Evolutionary conservation across 2,888 invertebrate species (phyloP), one percentile per base, ranked within the genome.

Genomic region (Drosophila atroscutellata): DNA sequence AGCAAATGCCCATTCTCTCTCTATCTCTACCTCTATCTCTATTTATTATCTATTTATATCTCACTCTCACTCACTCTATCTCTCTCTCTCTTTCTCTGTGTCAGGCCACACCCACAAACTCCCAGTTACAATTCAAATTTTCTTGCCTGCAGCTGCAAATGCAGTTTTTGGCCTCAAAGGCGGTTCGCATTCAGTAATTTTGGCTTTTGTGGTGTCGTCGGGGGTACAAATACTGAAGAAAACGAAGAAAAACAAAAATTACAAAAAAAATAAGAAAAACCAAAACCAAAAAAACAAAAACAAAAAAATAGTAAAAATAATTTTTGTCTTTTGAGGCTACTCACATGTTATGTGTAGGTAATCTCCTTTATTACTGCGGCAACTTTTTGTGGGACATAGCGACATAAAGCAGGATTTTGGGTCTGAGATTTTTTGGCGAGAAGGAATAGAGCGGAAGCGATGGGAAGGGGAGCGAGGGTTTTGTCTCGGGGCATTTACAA

Each of bases 351-450:
- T 89, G 86, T 82, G 84, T 78, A 75, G 87, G 85, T 87, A 87
- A 87, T 87, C 86, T 87, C 77, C 81, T 87, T 87, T 87, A 87
- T 87, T 89, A 89, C 86, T 87, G 89, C 86, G 89, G 85, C 89
- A 86, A 86, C 89, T 86, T 87, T 89, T 71, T 72, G 37, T 66
- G 37, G 68, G 71, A 67, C 70, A 59, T 37, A 73, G 67, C n/a
- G 66, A 77, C 89, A 89, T 87, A 87, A 86, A 87, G 75, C 74
- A 78, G 89, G 85, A 87, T 89, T 86, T 84, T 58, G 67, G 62
- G 59, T 28, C 61, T 54, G 65, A 59, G 55, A 45, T 67, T 61
- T 54, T 55, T 50, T 55, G 47, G 26, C 18, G 3, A 2, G 36
- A 26, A 4, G 24, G 45, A 4, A 45, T 3, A n/a, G 26, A 51